These are phyloP conservation scores for Diorhabda sublineata DNA, from an alignment of 1,140 invertebrate species.

Conservation along the genomic window DNA sequence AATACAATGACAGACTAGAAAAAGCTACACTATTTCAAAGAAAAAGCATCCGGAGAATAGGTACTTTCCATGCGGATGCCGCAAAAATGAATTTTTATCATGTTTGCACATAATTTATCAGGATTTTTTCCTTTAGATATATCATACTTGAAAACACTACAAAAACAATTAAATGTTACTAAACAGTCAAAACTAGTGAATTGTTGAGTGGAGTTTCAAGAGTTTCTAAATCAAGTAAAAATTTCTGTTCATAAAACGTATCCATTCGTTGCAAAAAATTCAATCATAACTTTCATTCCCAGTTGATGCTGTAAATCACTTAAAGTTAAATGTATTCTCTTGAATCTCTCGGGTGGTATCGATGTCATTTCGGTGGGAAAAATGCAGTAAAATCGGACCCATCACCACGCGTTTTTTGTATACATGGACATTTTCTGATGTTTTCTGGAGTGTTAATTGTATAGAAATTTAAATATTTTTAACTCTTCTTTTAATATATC, in stretches of 20 bases:
- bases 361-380: constrained; percentile 9
- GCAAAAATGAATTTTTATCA: too few relatives aligned
- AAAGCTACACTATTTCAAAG: too few relatives aligned
- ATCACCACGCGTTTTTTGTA: neutral
- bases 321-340: constrained; percentile 15
- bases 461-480: too few relatives aligned
- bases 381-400: constrained; percentile 9
- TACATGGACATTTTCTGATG: too few relatives aligned
- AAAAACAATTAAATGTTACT: neutral
- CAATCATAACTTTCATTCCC: constrained; percentile 16
- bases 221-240: constrained; percentile 1
- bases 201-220: neutral
- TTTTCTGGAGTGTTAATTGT: too few relatives aligned
- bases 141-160: too few relatives aligned
- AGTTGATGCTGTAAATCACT: constrained; percentile 12
- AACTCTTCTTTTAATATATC: too few relatives aligned
- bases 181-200: neutral
- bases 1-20: too few relatives aligned
- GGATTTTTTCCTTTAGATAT: too few relatives aligned
- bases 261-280: constrained; percentile 12
- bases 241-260: neutral
- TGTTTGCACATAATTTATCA: too few relatives aligned
- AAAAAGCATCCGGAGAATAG: too few relatives aligned
- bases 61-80: too few relatives aligned
- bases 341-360: constrained; percentile 12